A percentile compares a stretch with the other conserved stretches of the same genome.
phyloP scores from a whole-genome alignment of 2,113 vertebrate genomes.

The Oryzias javanicus region DNA sequence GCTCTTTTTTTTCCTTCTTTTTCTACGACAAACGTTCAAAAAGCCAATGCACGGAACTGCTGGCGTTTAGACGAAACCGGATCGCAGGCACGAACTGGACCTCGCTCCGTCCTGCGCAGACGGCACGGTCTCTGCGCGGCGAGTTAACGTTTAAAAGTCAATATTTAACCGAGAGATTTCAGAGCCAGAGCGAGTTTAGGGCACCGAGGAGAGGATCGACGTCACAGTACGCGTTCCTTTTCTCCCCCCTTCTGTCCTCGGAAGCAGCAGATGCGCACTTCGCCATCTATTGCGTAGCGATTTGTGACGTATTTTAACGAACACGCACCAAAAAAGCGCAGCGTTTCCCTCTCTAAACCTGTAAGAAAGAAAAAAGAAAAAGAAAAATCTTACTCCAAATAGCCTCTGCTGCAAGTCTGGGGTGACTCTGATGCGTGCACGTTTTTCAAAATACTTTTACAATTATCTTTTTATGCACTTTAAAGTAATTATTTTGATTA shows the following conservation, averaged over 20 bases:
- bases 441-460: slow-evolving; percentile 19
- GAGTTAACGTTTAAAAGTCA: slow-evolving; percentile 58
- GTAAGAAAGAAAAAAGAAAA: not conserved
- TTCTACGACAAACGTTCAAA: not conserved
- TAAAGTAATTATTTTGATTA: not conserved
- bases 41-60: not conserved
- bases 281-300: not conserved
- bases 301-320: not conserved
- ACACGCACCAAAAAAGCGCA: not conserved
- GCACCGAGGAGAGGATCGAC: not conserved
- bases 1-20: not conserved
- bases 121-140: slow-evolving; percentile 34
- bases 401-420: not conserved
- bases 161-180: slow-evolving; percentile 66
- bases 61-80: not conserved
- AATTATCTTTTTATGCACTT: not conserved
- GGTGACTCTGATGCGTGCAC: slow-evolving; percentile 29
- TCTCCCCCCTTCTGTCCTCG: not conserved
- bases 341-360: not conserved
- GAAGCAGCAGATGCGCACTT: slow-evolving; percentile 11
- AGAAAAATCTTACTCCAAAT: not conserved
- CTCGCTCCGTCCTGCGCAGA: slow-evolving; percentile 22
- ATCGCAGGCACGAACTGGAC: slow-evolving; percentile 13
- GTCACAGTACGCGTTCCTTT: not conserved
- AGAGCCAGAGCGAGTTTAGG: slow-evolving; percentile 20